Base-by-base conservation (phyloP, 2,113 vertebrate species). In the Nycticorax nycticorax region DNA sequence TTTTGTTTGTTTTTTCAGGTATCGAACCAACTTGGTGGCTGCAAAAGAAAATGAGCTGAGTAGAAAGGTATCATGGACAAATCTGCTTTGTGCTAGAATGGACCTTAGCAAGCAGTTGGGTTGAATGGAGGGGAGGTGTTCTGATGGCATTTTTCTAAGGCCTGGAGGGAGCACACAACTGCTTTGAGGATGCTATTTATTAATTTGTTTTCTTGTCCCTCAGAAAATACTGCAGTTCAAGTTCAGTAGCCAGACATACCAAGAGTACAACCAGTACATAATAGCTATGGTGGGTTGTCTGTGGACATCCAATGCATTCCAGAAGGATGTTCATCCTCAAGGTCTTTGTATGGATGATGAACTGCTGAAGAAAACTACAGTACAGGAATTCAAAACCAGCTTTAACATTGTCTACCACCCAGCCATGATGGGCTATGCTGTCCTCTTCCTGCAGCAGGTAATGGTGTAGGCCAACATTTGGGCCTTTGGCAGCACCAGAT, bases 361-460 rank as follows among this genome's bases (percentile, higher is more conserved):
- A 88, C 62, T 99, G 77, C 97, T 99, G 55, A 89, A 84, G 81
- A 97, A 96, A 94, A 98, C 98, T 26, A 77, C 55, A 55, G 95
- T 98, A 35, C 69, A 97, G 3, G 97, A 99, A 2, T 88, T 97
- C 83, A 97, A 97, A 96, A 91, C 3, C 27, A 94, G 98, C 91
- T 99, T 99, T 60, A 98, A 99, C 98, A 96, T 99, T 83, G 94
- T 98, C 60, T 96, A 98, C 94, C 99, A 99, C 81, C 99, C 99
- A 9, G 99, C 99, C 56, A 97, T 99, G 86, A 72, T 98, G 90
- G 96, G 97, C 91, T 99, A 98, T 45, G 98, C 99, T 32, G 1
- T 98, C 17, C 91, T 96, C 68, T 99, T 99, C 96, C 96, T 99
- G 95, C 94, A 97, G 67, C 97, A 98, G 98, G 99, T 99, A 97